Percentiles rank a stretch among this genome's conserved stretches.
phyloP scores from a whole-genome alignment of 2,113 vertebrate species.

The Promerops cafer region DNA sequence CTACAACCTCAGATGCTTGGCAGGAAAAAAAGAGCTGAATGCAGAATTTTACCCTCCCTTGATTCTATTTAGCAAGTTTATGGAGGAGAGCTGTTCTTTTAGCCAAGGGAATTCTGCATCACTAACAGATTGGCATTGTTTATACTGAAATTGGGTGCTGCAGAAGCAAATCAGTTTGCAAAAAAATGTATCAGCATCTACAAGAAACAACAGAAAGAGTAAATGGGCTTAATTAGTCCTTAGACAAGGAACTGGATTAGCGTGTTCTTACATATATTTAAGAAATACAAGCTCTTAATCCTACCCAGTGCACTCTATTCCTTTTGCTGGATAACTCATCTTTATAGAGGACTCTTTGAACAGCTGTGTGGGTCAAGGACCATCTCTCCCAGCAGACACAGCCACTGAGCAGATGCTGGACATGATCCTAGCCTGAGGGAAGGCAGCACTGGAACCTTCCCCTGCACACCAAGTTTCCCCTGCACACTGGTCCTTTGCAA shows the following conservation, averaged over 20 bases:
- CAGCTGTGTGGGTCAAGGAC: not conserved
- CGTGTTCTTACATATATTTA: not conserved
- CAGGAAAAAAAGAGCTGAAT: not conserved
- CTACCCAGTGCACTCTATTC: not conserved
- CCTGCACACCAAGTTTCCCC: not conserved
- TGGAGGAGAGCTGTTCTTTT: not conserved
- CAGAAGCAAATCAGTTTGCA: slow-evolving; percentile 12
- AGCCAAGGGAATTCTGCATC: slow-evolving; percentile 1
- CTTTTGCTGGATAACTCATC: not conserved
- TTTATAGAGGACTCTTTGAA: not conserved
- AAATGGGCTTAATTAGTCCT: slow-evolving; percentile 38
- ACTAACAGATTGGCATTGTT: slow-evolving; percentile 8
- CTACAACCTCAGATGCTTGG: not conserved
- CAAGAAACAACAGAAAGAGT: slow-evolving; percentile 4
- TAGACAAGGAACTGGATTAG: slow-evolving; percentile 20
- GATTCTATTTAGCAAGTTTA: slow-evolving; percentile 5
- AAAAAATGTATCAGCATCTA: slow-evolving; percentile 3
- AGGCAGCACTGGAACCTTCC: not conserved
- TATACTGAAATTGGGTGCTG: slow-evolving; percentile 5
- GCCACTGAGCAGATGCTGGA: not conserved
- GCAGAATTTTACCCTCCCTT: not conserved
- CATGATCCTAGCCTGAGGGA: not conserved
- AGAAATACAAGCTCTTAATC: not conserved
- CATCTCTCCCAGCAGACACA: not conserved
- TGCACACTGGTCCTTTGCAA: not conserved